A percentile compares a stretch with the other conserved stretches of the same genome.
phyloP scores from a whole-genome alignment of 2,888 invertebrate genomes.

The Brachyopa scutellaris region DNA sequence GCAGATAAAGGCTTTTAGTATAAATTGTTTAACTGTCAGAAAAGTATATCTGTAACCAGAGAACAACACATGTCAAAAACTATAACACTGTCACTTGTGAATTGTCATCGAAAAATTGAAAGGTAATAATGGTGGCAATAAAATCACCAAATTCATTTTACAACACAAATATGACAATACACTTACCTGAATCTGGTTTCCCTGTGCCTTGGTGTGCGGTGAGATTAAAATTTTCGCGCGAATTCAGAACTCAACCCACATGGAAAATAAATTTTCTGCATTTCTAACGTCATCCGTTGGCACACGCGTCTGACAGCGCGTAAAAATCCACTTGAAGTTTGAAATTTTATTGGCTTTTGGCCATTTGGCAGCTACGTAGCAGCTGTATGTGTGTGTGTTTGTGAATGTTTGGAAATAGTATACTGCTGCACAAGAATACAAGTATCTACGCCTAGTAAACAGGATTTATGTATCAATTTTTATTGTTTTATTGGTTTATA shows the following conservation, averaged over 20 bases:
- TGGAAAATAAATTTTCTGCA: slow-evolving; percentile 56
- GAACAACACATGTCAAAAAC: background rate
- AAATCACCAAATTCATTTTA: slow-evolving; percentile 29
- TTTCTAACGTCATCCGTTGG: slow-evolving; percentile 60
- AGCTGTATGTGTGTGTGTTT: slow-evolving; percentile 33
- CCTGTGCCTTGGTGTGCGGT: slow-evolving; percentile 5
- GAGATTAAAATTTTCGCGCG: slow-evolving; percentile 46
- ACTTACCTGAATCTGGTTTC: no score
- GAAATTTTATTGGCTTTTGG: slow-evolving; percentile 47
- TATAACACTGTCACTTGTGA: slow-evolving; percentile 20
- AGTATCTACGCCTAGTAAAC: slow-evolving; percentile 25
- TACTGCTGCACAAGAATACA: background rate
- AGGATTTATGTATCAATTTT: slow-evolving; percentile 13
- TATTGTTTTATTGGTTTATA: slow-evolving; percentile 53
- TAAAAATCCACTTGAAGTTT: slow-evolving; percentile 55
- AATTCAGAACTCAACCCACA: slow-evolving; percentile 56
- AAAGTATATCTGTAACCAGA: background rate
- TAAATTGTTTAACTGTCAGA: no score
- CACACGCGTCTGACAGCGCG: slow-evolving; percentile 58
- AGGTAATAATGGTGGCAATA: slow-evolving; percentile 41
- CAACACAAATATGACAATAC: slow-evolving; percentile 40
- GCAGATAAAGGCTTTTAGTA: no score
- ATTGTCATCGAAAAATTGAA: slow-evolving; percentile 48
- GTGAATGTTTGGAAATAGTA: slow-evolving; percentile 10
- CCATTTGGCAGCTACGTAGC: slow-evolving; percentile 29